phyloP scores from a whole-genome alignment of 2,797 vertebrate species.

The Cetoscarus ocellatus region DNA sequence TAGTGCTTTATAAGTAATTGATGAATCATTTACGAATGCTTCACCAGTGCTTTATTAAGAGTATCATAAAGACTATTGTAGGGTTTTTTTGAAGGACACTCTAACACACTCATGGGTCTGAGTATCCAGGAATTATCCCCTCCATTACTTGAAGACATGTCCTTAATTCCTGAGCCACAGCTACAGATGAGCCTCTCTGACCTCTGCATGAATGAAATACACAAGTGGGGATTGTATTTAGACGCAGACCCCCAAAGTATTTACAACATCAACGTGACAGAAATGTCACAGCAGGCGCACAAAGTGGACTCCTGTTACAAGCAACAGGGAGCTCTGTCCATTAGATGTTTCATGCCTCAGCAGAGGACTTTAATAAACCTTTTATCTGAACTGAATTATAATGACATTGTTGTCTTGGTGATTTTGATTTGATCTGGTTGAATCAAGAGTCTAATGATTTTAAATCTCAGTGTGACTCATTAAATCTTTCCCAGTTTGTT shows the following conservation, averaged over 20 bases:
- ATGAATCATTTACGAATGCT: too few relatives aligned
- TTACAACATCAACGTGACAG: slow-evolving; percentile 26
- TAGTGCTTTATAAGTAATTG: too few relatives aligned
- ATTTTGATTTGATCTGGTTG: too few relatives aligned
- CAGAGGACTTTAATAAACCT: too few relatives aligned
- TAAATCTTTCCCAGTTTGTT: too few relatives aligned
- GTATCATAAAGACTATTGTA: too few relatives aligned
- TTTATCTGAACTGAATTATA: too few relatives aligned
- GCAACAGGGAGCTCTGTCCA: background rate
- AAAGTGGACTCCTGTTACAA: slow-evolving; percentile 21
- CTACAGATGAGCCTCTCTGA: background rate
- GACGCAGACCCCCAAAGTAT: slow-evolving; percentile 4
- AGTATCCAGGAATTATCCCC: background rate
- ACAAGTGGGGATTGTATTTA: slow-evolving; percentile 9
- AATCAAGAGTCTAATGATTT: too few relatives aligned
- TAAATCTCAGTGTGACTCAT: too few relatives aligned
- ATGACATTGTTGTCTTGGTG: too few relatives aligned
- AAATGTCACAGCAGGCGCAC: slow-evolving; percentile 28
- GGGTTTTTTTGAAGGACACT: background rate
- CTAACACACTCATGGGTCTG: too few relatives aligned
- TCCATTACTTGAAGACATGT: background rate
- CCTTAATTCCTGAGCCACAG: background rate
- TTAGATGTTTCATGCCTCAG: background rate
- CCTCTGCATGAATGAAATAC: background rate
- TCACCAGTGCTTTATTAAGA: too few relatives aligned